Base-by-base conservation (phyloP, 1,140 invertebrate genomes). In the Zaprionus lachaisei region DNA sequence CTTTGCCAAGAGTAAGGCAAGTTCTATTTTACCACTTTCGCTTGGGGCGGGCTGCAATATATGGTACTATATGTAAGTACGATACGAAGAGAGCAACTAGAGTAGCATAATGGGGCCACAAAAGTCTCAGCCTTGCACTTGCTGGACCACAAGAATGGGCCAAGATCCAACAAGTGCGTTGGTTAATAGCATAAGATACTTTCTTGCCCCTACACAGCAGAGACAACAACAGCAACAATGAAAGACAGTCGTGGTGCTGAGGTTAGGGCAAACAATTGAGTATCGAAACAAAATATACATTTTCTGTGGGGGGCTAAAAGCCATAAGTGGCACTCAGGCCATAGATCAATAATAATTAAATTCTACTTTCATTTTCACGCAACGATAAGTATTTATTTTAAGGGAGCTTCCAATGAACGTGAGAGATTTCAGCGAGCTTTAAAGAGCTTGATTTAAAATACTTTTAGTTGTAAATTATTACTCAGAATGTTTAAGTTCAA, bases 261-360 rank as follows among this genome's bases (percentile, higher is more conserved):
- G 67, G 68, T 87, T 77, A 61, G 22, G 55, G 66, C 55, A 73
- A 87, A 77, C 83, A 86, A 87, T 87, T 80, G 69, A 60, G 51
- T 77, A 79, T 83, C 77, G 69, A 80, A 85, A 83, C 83, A 80
- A 80, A 85, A 87, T 85, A 87, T 77, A 78, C 56, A 47, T 34
- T 49, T 67, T 34, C 68, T 44, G 17, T 41, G 37, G 22, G 14
- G 54, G 5, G 9, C 11, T 24, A 20, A 54, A 54, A 24, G 49
- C n/a, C 24, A 26, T 54, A 64, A 64, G 28, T 55, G 31, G 62
- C 62, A 55, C 62, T 38, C 37, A 55, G 5, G 24, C 24, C 62
- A 26, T 65, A 34, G 20, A 22, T 55, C 34, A 65, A 65, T 65
- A 51, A 24, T 51, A 51, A 51, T 51, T 51, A 51, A 24, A 24